Conservation (phyloP, 2,888 invertebrate genomes). For the Cryptus viduatorius region DNA sequence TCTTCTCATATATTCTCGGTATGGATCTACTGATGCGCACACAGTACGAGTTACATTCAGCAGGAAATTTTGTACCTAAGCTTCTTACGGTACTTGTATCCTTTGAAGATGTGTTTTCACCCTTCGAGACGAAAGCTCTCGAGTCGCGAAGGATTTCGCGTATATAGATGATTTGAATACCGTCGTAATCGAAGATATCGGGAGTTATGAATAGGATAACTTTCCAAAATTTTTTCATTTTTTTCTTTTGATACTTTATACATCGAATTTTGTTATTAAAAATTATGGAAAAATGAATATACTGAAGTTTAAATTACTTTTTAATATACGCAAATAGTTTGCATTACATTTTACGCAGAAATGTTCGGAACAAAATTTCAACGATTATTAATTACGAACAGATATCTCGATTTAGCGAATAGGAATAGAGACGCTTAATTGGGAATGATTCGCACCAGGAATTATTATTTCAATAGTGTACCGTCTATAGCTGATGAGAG, state of each 20-base stretch:
- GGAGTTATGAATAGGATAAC: too few relatives aligned
- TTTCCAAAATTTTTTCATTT: too few relatives aligned
- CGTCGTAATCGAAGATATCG: too few relatives aligned
- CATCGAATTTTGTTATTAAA: too few relatives aligned
- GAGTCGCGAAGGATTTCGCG: slow-evolving; percentile 1
- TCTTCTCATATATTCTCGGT: background rate
- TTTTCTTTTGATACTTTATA: too few relatives aligned
- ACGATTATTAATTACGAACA: too few relatives aligned
- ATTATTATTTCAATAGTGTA: slow-evolving; percentile 19
- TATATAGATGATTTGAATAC: background rate
- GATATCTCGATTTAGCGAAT: too few relatives aligned
- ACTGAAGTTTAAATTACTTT: too few relatives aligned
- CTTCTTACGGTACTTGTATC: slow-evolving; percentile 4
- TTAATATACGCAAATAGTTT: too few relatives aligned
- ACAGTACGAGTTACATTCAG: background rate
- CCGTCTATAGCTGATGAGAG: background rate
- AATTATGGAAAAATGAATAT: too few relatives aligned
- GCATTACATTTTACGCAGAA: too few relatives aligned
- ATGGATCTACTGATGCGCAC: background rate
- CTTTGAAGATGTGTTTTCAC: background rate
- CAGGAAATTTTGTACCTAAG: slow-evolving; percentile 6
- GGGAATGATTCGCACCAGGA: background rate
- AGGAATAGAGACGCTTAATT: background rate
- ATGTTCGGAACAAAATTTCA: too few relatives aligned
- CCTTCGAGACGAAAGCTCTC: slow-evolving; percentile 10